A percentile compares a stretch with the other conserved stretches of the same genome.
phyloP scores from a whole-genome alignment of 2,888 invertebrate species.

The Acrobasis repandana region DNA sequence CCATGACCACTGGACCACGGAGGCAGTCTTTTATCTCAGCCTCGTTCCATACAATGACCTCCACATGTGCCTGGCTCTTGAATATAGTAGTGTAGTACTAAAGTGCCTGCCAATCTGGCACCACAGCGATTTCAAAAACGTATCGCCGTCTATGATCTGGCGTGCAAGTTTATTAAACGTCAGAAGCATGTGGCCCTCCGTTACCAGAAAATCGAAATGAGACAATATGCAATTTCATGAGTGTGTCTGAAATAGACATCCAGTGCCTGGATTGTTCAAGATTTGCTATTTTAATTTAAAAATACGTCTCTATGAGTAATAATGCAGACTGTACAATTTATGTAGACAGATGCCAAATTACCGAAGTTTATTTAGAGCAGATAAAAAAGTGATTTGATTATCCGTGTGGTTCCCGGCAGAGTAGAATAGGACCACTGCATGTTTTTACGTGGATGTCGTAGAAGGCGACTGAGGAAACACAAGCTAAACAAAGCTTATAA shows the following conservation, averaged over 20 bases:
- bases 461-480: no score
- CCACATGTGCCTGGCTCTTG: no score
- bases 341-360: no score
- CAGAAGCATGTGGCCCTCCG: conserved; percentile 56
- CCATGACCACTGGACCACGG: no score
- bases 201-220: conserved; percentile 49
- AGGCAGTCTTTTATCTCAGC: conserved; percentile 23
- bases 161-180: conserved; percentile 68
- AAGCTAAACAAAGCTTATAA: no score
- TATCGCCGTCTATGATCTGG: conserved; percentile 57
- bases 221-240: conserved; percentile 47
- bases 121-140: conserved; percentile 40
- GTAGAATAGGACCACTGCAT: no score
- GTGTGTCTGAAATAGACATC: conserved; percentile 47
- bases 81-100: no score
- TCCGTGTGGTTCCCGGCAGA: no score
- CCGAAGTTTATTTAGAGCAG: no score
- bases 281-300: neutral
- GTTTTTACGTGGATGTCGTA: no score
- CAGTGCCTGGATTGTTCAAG: conserved; percentile 19
- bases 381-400: no score
- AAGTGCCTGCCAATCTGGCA: conserved; percentile 31
- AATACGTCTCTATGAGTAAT: neutral
- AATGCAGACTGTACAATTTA: no score
- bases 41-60: neutral